A percentile compares a stretch with the other conserved stretches of the same genome.
Conservation (phyloP, 64 coral and sea anemone genomes). For the Montipora sp. region DNA sequence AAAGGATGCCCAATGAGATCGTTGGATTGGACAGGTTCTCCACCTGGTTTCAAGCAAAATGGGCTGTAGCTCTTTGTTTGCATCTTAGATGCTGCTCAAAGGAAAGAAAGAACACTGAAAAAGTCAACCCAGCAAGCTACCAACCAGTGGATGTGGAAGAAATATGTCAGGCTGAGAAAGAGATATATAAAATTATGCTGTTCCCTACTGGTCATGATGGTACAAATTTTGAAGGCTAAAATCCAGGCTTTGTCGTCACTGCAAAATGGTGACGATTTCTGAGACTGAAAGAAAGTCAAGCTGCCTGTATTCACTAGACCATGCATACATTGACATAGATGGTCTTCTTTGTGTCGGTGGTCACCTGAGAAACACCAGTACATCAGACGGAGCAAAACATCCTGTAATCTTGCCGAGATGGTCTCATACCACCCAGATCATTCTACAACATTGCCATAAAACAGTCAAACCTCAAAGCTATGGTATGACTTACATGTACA, state of each 20-base stretch:
- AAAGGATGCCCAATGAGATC: neutral
- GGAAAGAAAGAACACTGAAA: neutral
- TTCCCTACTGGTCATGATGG: too few relatives aligned
- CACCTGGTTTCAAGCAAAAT: too few relatives aligned
- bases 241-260: too few relatives aligned
- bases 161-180: neutral
- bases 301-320: neutral
- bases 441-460: conserved; percentile 10
- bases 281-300: too few relatives aligned
- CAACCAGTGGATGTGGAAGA: too few relatives aligned
- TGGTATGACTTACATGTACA: neutral
- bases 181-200: too few relatives aligned
- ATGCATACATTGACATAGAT: neutral
- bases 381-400: neutral
- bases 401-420: conserved; percentile 30
- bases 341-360: too few relatives aligned
- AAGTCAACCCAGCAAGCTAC: neutral
- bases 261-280: too few relatives aligned
- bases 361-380: too few relatives aligned
- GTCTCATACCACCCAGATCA: neutral
- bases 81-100: neutral
- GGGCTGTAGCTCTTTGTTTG: too few relatives aligned
- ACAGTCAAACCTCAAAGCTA: conserved; percentile 25
- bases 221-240: too few relatives aligned
- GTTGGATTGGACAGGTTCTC: too few relatives aligned